Evolutionary conservation across 2,797 vertebrate genomes (phyloP), one percentile per base, ranked within the genome.

Genomic region (Cossypha polioptera): DNA sequence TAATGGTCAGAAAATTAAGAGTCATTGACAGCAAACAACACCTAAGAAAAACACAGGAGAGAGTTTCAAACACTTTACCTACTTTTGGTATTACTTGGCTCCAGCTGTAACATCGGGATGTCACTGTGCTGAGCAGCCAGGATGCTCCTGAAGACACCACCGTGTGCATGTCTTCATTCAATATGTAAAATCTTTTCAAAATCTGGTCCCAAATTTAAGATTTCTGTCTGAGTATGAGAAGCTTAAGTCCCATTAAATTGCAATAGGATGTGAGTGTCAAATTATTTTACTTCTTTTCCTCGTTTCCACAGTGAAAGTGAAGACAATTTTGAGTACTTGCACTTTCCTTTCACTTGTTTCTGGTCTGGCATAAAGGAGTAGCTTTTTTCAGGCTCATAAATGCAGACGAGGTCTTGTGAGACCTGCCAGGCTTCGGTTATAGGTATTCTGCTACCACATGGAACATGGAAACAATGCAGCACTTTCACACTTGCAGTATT

Each of bases 21-120:
- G 5, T 21, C 15, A 26, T 14, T 1, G 3, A 20, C 10, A 86
- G 33, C 25, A 50, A 82, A 62, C 9, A 65, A n/a, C 7, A 47
- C 7, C 3, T 25, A 25, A 48, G 22, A 58, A 94, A 78, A 91
- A 55, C 0, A 0, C 13, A 35, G 6, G 5, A 21, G 4, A 72
- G n/a, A 16, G 2, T 77, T 88, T 62, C 33, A 83, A 83, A 55
- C 7, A 29, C 22, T 76, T 75, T 42, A 21, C 4, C 9, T 48
- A 3, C 10, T 76, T 92, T n/a, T 45, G 6, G 14, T 62, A 28
- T 61, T 62, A 19, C 13, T 38, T 68, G n/a, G 7, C 15, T 90
- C 15, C 33, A 79, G 19, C 12, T 62, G 11, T 8, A 43, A 22
- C 16, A 25, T 11, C 38, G 8, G 16, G 17, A 19, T 62, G 11